Evolutionary conservation across 2,113 vertebrate genomes (phyloP).

Genomic region (Tyto alba): DNA sequence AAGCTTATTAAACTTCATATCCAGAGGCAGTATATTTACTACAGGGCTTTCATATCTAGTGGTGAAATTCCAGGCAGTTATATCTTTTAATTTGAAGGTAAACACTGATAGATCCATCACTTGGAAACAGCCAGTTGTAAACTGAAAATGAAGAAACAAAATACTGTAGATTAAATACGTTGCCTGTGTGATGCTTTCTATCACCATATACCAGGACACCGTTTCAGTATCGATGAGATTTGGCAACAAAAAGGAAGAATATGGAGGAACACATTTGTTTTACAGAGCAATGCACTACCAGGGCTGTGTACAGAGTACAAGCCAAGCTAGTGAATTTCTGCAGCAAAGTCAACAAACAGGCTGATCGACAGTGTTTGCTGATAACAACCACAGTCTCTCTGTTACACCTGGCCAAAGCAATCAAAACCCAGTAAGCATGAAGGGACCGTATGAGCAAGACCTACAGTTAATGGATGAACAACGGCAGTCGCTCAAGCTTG

Average conservation of each 20-base stretch:
- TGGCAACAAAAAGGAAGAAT: background rate
- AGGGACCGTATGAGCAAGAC: slow-evolving; percentile 33
- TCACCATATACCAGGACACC: background rate
- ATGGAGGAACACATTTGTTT: background rate
- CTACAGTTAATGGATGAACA: slow-evolving; percentile 16
- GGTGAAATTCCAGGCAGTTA: slow-evolving; percentile 35
- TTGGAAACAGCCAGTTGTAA: background rate
- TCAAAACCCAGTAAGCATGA: slow-evolving; percentile 53
- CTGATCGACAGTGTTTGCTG: slow-evolving; percentile 33
- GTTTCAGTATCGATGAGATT: background rate
- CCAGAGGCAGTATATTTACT: slow-evolving; percentile 35
- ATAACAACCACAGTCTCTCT: slow-evolving; percentile 31
- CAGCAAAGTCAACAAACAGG: slow-evolving; percentile 53
- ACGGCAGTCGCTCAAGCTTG: background rate
- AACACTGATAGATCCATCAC: slow-evolving; percentile 23
- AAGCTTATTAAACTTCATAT: slow-evolving; percentile 49
- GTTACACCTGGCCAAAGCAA: slow-evolving; percentile 33
- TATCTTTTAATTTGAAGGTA: slow-evolving; percentile 55
- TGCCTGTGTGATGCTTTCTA: background rate
- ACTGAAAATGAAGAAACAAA: background rate
- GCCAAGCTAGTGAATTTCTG: slow-evolving; percentile 36
- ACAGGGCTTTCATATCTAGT: background rate
- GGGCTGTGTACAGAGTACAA: background rate
- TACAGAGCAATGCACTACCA: background rate
- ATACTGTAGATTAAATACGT: background rate